Conservation (phyloP, 1,140 invertebrate genomes). For the Bombus ignitus region DNA sequence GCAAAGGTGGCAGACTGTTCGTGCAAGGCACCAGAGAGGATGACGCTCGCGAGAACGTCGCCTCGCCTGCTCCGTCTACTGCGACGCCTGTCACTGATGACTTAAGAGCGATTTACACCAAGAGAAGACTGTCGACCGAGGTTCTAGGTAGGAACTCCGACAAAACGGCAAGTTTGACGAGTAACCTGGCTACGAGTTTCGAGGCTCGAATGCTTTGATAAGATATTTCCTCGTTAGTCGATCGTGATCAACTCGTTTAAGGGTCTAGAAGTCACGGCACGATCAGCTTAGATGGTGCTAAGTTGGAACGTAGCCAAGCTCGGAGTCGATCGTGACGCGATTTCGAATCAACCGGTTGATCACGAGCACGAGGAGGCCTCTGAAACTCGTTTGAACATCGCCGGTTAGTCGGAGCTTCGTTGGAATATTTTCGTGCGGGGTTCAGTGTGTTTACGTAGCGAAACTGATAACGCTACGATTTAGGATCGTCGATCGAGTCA, state of each 20-base stretch:
- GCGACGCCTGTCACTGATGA: slow-evolving; percentile 82
- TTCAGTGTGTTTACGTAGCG: slow-evolving; percentile 35
- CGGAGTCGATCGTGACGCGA: slow-evolving; percentile 38
- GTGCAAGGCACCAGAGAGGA: slow-evolving; percentile 90
- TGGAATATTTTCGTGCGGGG: neutral
- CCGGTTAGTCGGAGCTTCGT: neutral
- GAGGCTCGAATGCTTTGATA: neutral
- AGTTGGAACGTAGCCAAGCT: slow-evolving; percentile 7
- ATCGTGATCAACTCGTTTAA: neutral
- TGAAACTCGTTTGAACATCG: slow-evolving; percentile 1
- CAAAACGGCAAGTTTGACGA: neutral
- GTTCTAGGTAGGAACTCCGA: slow-evolving; percentile 85
- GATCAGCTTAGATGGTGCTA: slow-evolving; percentile 11
- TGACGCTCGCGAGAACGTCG: slow-evolving; percentile 82
- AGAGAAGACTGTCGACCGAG: slow-evolving; percentile 92
- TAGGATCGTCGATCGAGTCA: slow-evolving; percentile 89
- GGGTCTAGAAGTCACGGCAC: slow-evolving; percentile 1
- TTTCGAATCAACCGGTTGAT: slow-evolving; percentile 19
- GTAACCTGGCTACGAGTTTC: neutral
- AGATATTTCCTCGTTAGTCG: neutral
- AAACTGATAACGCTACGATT: slow-evolving; percentile 24
- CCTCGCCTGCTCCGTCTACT: slow-evolving; percentile 69
- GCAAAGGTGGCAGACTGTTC: slow-evolving; percentile 89
- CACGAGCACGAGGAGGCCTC: neutral
- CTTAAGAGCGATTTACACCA: slow-evolving; percentile 90